These are phyloP conservation scores for Scytalopus superciliaris DNA, from an alignment of 2,113 vertebrate species.

Conservation along the genomic window DNA sequence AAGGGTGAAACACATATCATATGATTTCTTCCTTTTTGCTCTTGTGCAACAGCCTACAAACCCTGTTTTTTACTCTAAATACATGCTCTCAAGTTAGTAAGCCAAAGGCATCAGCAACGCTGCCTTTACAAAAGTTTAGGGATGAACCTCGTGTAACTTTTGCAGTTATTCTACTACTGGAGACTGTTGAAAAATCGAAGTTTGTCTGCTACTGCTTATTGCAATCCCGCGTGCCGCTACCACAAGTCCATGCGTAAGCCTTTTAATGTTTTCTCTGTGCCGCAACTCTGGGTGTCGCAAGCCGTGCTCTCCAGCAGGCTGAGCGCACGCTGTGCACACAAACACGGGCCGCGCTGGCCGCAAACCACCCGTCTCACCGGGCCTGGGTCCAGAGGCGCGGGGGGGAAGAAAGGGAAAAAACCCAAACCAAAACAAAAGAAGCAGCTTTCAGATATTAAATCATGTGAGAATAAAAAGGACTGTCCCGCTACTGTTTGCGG, in stretches of 20 bases:
- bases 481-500: not conserved
- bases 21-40: not conserved
- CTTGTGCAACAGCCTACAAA: not conserved
- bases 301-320: not conserved
- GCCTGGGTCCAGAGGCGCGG: not conserved
- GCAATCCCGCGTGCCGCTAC: not conserved
- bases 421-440: too few relatives aligned
- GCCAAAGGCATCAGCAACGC: not conserved
- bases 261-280: not conserved
- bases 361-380: accelerated
- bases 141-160: not conserved
- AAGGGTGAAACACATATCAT: not conserved
- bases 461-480: not conserved
- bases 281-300: not conserved
- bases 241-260: accelerated
- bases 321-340: accelerated
- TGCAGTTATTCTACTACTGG: not conserved
- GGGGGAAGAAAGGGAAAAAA: not conserved
- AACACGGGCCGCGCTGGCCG: not conserved
- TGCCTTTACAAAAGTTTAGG: not conserved
- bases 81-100: not conserved
- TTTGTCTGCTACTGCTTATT: not conserved
- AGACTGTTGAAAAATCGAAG: not conserved
- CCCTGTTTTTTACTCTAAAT: not conserved
- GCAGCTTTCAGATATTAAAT: not conserved